phyloP scores from a whole-genome alignment of 2,888 invertebrate genomes.

The Nasonovia ribisnigri region DNA sequence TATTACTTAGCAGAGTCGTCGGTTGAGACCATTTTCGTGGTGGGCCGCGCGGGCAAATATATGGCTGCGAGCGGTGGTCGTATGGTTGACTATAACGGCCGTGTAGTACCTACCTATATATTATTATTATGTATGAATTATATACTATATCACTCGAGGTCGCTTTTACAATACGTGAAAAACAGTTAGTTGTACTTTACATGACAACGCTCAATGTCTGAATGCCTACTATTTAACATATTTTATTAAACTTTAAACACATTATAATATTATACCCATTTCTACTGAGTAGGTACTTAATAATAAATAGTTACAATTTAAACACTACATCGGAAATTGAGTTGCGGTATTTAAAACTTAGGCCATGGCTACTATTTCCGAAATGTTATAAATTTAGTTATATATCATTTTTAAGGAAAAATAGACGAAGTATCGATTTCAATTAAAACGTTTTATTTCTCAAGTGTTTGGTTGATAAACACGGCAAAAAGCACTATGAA shows the following conservation, averaged over 20 bases:
- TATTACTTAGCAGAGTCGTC: neutral
- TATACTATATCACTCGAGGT: neutral
- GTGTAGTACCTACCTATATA: too few species aligned
- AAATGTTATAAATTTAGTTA: neutral
- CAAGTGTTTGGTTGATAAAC: too few species aligned
- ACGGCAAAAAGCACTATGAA: neutral
- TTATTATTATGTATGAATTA: neutral
- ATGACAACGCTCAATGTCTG: neutral
- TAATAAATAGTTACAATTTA: neutral
- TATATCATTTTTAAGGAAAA: neutral
- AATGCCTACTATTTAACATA: neutral
- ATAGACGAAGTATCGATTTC: neutral
- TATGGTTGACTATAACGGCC: too few species aligned
- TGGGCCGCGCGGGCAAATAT: neutral
- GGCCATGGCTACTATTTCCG: too few species aligned
- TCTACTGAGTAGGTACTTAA: neutral
- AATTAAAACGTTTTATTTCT: neutral
- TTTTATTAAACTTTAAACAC: slow-evolving; percentile 7
- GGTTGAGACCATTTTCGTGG: neutral
- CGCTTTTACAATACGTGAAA: neutral
- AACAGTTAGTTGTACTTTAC: neutral
- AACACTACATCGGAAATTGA: neutral
- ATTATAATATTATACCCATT: neutral
- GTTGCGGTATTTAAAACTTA: neutral
- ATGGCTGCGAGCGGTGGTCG: neutral